phyloP scores from a whole-genome alignment of 2,888 invertebrate genomes.

The Coleophora deauratella region DNA sequence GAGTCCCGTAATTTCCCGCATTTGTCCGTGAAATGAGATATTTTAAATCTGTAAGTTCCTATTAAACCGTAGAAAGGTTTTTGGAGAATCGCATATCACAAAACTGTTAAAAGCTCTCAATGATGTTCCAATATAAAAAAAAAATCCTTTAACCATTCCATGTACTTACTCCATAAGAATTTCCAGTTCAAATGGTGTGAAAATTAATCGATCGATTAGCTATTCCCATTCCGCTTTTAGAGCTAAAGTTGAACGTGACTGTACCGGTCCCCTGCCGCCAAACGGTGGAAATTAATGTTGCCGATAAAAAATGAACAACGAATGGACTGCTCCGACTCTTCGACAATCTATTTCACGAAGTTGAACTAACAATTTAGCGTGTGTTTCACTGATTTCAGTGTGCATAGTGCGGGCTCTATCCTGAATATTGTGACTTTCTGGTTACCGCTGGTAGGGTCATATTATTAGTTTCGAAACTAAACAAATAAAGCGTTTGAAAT shows the following conservation, averaged over 20 bases:
- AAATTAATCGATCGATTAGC: slow-evolving; percentile 70
- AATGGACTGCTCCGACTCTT: slow-evolving; percentile 36
- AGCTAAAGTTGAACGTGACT: slow-evolving; percentile 62
- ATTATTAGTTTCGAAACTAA: no score
- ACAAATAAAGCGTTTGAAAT: no score
- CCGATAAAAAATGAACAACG: slow-evolving; percentile 33
- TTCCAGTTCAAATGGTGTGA: slow-evolving; percentile 58
- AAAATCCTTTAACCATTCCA: neutral
- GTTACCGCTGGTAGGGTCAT: no score
- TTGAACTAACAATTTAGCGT: slow-evolving; percentile 18
- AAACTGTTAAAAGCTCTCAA: no score
- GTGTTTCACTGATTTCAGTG: neutral
- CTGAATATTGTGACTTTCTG: no score
- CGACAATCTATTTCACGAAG: slow-evolving; percentile 39
- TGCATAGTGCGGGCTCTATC: no score
- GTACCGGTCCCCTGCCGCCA: slow-evolving; percentile 45
- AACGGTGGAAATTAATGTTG: slow-evolving; percentile 54
- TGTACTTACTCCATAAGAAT: slow-evolving; percentile 29
- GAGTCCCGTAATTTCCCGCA: no score
- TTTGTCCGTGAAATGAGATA: no score
- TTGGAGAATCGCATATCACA: no score
- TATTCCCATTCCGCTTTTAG: slow-evolving; percentile 52
- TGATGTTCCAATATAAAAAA: no score
- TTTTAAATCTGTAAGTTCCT: no score
- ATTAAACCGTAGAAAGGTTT: no score